Base-by-base conservation (phyloP, 2,113 vertebrate genomes). In the Phaethornis superciliosus region DNA sequence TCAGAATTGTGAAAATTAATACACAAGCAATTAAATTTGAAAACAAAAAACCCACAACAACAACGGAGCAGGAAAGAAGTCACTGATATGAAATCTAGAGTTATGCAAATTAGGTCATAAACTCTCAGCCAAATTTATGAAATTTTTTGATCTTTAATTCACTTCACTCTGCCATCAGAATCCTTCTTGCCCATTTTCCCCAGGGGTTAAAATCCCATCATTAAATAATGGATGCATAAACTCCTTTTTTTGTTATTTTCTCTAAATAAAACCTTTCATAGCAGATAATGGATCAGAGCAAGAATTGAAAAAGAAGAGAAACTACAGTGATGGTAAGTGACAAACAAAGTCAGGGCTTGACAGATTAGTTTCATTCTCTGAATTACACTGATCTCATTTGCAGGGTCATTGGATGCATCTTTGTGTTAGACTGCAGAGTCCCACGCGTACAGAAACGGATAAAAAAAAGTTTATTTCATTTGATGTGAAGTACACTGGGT, bases 1-100 rank as follows among this genome's bases (percentile, higher is more conserved):
- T 82, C 91, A 89, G 33, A 95, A 93, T 82, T 81, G 91, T 93
- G 88, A 97, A 91, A 95, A 96, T 75, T 62, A 95, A 92, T 95
- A 94, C 35, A 86, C 44, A 65, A 81, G 49, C 62, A 81, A 96
- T 91, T 86, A 88, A 79, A 94, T 96, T 94, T 90, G 46, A 71
- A 93, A 95, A 83, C 15, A 89, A 84, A 67, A 84, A 78, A 54
- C 46, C 70, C 9, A 22, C 0, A 9, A 22, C 44, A 68, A 40
- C 56, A 78, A 33, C 28, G n/a, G 64, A 86, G 60, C 69, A 93
- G 54, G 54, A 92, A 95, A 81, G 30, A 84, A 75, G 72, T 62
- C 72, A 72, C 35, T 91, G 85, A 37, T 63, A 86, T 91, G 90
- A 93, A 94, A 90, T 82, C 15, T 18, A 83, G 32, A 76, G 85